Evolutionary conservation across 2,113 vertebrate species (phyloP), one percentile per base, ranked within the genome.

Genomic region (Ceratotherium simum): DNA sequence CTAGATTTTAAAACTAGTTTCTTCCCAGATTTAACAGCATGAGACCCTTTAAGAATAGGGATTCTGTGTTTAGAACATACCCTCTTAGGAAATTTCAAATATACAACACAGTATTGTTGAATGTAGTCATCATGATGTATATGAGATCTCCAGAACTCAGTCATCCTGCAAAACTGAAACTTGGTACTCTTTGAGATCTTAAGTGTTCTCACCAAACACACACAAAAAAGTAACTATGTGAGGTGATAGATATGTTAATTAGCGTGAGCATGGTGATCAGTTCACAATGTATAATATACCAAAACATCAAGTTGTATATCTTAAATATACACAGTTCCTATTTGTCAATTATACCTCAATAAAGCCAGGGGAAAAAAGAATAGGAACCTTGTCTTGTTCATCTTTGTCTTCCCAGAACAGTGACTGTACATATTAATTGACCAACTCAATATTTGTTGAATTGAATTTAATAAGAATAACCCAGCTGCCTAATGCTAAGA

Each of bases 1-100:
- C 62, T 91, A 91, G 39, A 73, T 84, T 64, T 95, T 78, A 90
- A 65, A 65, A 72, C 27, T 95, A 54, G 31, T 84, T 69, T 91
- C 54, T 95, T 39, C 51, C 78, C 27, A 51, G 17, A 80, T 62
- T 82, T 92, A 48, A 56, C 11, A 87, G 23, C 16, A 20, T 82
- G 12, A 56, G 21, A 39, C 11, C 39, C 11, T 79, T 79, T 75
- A 75, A 67, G 12, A 80, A 65, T 33, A 56, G n/a, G 18, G 18
- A 72, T 72, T 75, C 51, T 80, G 39, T 31, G 39, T 29, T 9
- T 20, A 60, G 33, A 81, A 88, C 1, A 6, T 62, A 62, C 25
- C 21, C 9, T 72, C n/a, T 62, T 72, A 62, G 75, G 39, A 69
- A 88, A 51, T 88, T 80, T 70, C 39, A 33, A 51, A 13, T 29